These are phyloP conservation scores for Vanessa tameamea DNA, from an alignment of 1,140 invertebrate species.

Conservation along the genomic window DNA sequence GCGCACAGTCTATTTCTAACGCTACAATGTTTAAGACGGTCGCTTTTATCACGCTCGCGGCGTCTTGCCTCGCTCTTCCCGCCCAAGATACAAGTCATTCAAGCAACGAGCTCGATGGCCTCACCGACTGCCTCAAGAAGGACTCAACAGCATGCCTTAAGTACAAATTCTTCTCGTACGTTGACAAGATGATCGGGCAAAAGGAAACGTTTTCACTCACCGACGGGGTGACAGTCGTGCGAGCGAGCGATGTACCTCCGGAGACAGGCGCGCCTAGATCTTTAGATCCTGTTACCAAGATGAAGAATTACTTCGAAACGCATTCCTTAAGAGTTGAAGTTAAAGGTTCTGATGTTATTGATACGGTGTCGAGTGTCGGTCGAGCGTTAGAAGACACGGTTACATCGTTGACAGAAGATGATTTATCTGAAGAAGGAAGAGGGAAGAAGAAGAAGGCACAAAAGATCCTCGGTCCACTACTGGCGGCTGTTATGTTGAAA, in stretches of 20 bases:
- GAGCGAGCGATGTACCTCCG: constrained; percentile 82
- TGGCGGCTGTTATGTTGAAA: constrained; percentile 88
- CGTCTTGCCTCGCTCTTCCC: constrained; percentile 82
- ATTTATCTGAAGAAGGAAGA: constrained; percentile 84
- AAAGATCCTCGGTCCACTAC: constrained; percentile 88
- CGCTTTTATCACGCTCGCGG: constrained; percentile 78
- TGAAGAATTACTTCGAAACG: constrained; percentile 87
- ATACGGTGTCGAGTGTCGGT: constrained; percentile 88
- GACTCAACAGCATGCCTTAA: constrained; percentile 91
- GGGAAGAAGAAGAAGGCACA: constrained; percentile 91
- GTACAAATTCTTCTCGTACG: constrained; percentile 90
- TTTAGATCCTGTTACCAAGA: constrained; percentile 84
- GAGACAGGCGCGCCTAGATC: constrained; percentile 88
- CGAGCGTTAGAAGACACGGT: constrained; percentile 87
- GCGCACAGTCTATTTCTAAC: constrained; percentile 58
- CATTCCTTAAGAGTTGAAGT: constrained; percentile 92
- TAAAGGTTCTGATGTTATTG: constrained; percentile 90
- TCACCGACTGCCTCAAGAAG: constrained; percentile 89
- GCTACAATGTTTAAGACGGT: constrained; percentile 69
- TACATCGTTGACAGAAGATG: constrained; percentile 82
- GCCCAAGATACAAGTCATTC: constrained; percentile 84
- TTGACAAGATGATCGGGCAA: constrained; percentile 89
- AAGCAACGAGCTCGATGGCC: constrained; percentile 88
- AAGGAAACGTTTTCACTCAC: constrained; percentile 89
- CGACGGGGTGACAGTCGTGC: constrained; percentile 91